Evolutionary conservation across 35 echinoderm and acorn worm species (phyloP).

Genomic region (Ophiothrix spiculata): DNA sequence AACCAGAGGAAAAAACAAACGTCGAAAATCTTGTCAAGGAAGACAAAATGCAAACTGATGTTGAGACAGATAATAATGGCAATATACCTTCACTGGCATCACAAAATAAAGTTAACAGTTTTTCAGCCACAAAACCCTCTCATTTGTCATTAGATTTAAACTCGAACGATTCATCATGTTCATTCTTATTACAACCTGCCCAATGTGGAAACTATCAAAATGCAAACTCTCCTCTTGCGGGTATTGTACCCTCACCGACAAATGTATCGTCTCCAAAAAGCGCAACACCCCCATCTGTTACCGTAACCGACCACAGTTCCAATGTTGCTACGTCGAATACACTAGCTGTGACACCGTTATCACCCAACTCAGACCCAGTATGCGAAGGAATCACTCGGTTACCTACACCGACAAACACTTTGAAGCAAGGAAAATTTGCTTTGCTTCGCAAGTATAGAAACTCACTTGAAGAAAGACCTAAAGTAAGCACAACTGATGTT

Average conservation of each 20-base stretch:
- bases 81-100: neutral
- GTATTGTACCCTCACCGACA: conserved; percentile 50
- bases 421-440: conserved; percentile 85
- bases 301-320: neutral
- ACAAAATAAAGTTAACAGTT: neutral
- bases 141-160: neutral
- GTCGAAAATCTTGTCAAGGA: neutral
- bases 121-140: neutral
- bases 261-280: conserved; percentile 23
- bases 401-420: conserved; percentile 45
- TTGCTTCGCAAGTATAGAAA: conserved; percentile 83
- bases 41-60: too few relatives aligned
- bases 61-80: neutral
- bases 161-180: neutral
- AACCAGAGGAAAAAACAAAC: neutral
- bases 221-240: conserved; percentile 44
- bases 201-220: conserved; percentile 44
- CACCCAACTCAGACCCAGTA: conserved; percentile 4
- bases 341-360: conserved; percentile 20
- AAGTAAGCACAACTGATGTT: conserved; percentile 67
- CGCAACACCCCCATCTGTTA: neutral
- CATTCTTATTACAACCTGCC: neutral
- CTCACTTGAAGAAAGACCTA: conserved; percentile 71
- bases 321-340: neutral
- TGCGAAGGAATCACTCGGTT: neutral